phyloP scores from a whole-genome alignment of 2,888 invertebrate species.

The Hybos culiciformis region DNA sequence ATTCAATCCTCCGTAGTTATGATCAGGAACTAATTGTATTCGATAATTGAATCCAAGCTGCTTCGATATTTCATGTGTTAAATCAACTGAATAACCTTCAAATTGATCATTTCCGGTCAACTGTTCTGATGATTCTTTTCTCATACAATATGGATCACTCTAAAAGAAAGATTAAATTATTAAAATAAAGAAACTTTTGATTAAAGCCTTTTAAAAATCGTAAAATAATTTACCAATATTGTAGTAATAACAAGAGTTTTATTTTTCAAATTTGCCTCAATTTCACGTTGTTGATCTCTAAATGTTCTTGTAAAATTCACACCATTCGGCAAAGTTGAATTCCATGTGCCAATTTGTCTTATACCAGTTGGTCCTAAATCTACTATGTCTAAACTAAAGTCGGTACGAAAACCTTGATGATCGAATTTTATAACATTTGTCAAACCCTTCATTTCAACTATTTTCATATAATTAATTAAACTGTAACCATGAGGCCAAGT shows the following conservation, averaged over 20 bases:
- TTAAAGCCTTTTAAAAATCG: not conserved
- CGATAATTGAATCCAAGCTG: constrained; percentile 79
- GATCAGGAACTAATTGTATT: constrained; percentile 73
- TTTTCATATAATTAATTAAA: constrained; percentile 93
- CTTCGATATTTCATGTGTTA: constrained; percentile 82
- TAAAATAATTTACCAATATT: constrained; percentile 56
- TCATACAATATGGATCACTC: constrained; percentile 95
- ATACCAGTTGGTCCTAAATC: constrained; percentile 75
- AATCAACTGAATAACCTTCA: constrained; percentile 89
- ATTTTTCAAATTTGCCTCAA: constrained; percentile 80
- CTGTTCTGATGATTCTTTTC: constrained; percentile 71
- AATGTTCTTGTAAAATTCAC: constrained; percentile 78
- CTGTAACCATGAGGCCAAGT: constrained; percentile 92
- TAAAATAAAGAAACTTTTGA: not conserved
- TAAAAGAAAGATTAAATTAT: constrained; percentile 29
- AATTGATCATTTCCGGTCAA: constrained; percentile 82
- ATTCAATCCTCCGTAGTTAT: constrained; percentile 69
- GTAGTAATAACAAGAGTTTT: constrained; percentile 85
- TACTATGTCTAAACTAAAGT: constrained; percentile 83
- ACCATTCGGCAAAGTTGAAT: constrained; percentile 58
- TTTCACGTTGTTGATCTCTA: constrained; percentile 72
- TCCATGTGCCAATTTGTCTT: constrained; percentile 78
- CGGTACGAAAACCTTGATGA: constrained; percentile 82
- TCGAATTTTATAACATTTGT: constrained; percentile 90
- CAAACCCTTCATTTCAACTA: constrained; percentile 85